Base-by-base conservation (phyloP, 2,797 vertebrate genomes). In the Lithobates sylvaticus region DNA sequence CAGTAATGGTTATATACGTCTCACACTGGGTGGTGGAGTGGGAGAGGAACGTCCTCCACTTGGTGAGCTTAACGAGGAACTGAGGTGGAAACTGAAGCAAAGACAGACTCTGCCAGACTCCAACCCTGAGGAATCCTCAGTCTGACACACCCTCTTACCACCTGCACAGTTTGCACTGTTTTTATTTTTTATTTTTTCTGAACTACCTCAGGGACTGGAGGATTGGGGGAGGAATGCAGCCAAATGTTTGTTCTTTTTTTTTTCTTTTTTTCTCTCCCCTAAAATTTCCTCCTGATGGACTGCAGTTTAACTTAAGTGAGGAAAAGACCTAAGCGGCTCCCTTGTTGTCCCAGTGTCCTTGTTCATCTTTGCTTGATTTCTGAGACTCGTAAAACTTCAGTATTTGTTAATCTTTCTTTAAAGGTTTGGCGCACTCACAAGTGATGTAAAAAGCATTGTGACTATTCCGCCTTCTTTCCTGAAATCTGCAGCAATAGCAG, bases 41-140 rank as follows among this genome's bases (percentile, higher is more conserved):
- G 89, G 93, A 77, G 97, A 97, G 89, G 97, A 98, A 91, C 93
- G 96, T 77, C 94, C 96, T n/a, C 96, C 96, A 86, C 97, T 96
- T 70, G 94, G 96, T 32, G 98, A 97, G 89, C 93, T 99, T 58
- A 97, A 97, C 0, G 98, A 99, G 39, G 98, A 99, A 92, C 94
- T 99, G 89, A 93, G 97, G n/a, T 94, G 97, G 64, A 98, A 98
- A 1, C 95, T 98, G 84, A 97, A 99, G 92, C 97, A 99, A 92
- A 96, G 98, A 39, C 98, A 97, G 76, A 94, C 97, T 6, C 93
- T 99, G 90, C 98, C 98, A 0, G 97, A 99, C 83, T 97, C 98
- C 58, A 99, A 98, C 91, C 98, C 98, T 0, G 97, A 99, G 94
- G 98, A 99, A 93, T 99, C 97, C 0, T 99, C 97, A 0, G 97